Base-by-base conservation (phyloP, 1,140 invertebrate genomes). In the Yoshiicerus persimilis region DNA sequence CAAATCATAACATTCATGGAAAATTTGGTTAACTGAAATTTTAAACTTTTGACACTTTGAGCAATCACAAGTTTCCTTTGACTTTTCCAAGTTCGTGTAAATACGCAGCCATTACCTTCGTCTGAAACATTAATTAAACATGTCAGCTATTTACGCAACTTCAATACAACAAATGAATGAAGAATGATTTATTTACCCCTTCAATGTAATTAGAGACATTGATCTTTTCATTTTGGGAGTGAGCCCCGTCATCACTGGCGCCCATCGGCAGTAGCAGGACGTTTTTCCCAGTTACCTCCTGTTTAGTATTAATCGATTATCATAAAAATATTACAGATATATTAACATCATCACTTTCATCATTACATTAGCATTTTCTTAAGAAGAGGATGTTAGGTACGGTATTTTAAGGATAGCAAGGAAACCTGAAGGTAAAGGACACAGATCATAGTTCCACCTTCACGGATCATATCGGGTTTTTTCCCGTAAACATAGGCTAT, bases 141-240 rank as follows among this genome's bases (percentile, higher is more conserved):
- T n/a, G n/a, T n/a, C n/a, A n/a, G n/a, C n/a, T n/a, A n/a, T 36
- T 8, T 11, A 84, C 6, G 2, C 11, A 87, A 85, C 85, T 32
- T 27, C 85, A 16, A 13, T 34, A 64, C 39, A 16, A 5, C 20
- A 36, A 62, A 32, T 38, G 16, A 20, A 77, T 8, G 9, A 20
- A 88, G 27, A 39, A 39, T 11, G 83, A 34, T 4, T n/a, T 56
- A 94, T 95, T 95, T 94, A 98, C 97, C 88, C 98, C 98, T 93
- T 98, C 95, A 90, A 99, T 98, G 91, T 99, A 99, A 93, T 99
- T 99, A 84, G 94, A 93, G 86, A 96, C 93, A 93, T 99, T 96
- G 90, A 99, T 94, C 93, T 99, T 99, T 93, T 99, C 98, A 93
- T 99, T 99, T 93, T 99, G 98, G 1, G 98, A 98, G 94, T 99